Conservation (phyloP, 2,797 vertebrate genomes). For the Sciurus carolinensis region DNA sequence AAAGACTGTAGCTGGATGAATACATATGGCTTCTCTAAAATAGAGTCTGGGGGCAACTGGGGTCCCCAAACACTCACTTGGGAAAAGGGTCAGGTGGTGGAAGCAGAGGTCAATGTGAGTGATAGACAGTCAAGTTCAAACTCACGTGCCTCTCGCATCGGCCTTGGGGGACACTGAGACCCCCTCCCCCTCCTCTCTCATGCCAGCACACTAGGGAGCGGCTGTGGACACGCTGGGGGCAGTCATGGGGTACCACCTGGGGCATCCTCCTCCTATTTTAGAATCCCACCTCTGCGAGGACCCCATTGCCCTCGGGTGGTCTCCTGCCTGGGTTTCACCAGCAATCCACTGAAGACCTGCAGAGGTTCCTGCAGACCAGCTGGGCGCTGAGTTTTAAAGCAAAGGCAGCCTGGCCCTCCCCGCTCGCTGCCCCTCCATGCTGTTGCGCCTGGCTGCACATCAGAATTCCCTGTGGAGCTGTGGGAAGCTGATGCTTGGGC, state of each 20-base stretch:
- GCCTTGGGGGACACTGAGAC: not conserved
- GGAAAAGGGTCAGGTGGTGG: not conserved
- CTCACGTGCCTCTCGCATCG: accelerated
- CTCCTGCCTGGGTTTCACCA: not conserved
- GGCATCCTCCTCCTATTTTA: not conserved
- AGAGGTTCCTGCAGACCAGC: too few relatives aligned
- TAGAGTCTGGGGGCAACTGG: not conserved
- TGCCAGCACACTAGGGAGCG: accelerated
- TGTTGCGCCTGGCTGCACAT: not conserved
- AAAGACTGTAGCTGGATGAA: not conserved
- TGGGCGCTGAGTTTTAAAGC: not conserved
- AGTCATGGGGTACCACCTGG: too few relatives aligned
- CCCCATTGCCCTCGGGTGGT: not conserved
- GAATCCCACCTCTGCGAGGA: not conserved
- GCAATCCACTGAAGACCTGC: not conserved
- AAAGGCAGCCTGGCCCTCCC: accelerated
- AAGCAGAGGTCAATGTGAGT: not conserved
- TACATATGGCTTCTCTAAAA: not conserved
- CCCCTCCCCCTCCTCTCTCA: accelerated
- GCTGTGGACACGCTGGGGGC: not conserved
- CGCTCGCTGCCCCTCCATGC: not conserved
- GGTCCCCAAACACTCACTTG: not conserved
- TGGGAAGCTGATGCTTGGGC: slow-evolving; percentile 24
- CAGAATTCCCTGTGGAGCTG: slow-evolving; percentile 23
- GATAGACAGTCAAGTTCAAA: too few relatives aligned